These are phyloP conservation scores for Zygothrica quintamaculata DNA, from an alignment of 2,888 invertebrate species.

Conservation along the genomic window DNA sequence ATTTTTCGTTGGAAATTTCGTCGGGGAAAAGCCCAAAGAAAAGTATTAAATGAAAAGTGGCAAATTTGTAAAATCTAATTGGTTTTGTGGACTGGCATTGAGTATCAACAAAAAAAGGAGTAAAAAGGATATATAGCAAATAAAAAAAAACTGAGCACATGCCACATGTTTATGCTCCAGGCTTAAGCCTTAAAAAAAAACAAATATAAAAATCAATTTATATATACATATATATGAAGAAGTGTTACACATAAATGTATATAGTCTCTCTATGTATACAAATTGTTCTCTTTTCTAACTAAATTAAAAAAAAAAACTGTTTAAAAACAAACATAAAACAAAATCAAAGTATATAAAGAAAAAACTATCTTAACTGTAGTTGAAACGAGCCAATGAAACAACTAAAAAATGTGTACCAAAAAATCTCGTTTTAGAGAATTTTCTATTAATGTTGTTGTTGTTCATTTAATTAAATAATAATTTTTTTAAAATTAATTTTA, in stretches of 20 bases:
- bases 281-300: conserved; percentile 49
- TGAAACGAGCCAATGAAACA: conserved; percentile 43
- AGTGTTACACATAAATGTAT: conserved; percentile 51
- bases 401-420: conserved; percentile 44
- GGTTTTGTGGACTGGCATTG: conserved; percentile 12
- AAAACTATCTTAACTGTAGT: conserved; percentile 26
- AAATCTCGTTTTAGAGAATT: conserved; percentile 70
- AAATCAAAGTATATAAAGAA: conserved; percentile 68
- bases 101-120: no score
- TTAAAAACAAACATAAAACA: no score
- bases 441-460: conserved; percentile 36
- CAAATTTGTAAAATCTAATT: conserved; percentile 35
- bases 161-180: conserved; percentile 42
- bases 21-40: background rate
- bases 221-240: conserved; percentile 15
- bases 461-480: no score
- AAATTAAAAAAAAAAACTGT: conserved; percentile 64
- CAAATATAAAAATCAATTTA: conserved; percentile 25
- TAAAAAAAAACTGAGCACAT: conserved; percentile 5
- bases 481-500: no score
- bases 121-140: no score
- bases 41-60: conserved; percentile 32
- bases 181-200: conserved; percentile 48
- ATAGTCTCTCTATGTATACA: conserved; percentile 42
- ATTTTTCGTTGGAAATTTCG: no score